These are phyloP conservation scores for Tetrao urogallus DNA, from an alignment of 2,113 vertebrate species.

Conservation along the genomic window DNA sequence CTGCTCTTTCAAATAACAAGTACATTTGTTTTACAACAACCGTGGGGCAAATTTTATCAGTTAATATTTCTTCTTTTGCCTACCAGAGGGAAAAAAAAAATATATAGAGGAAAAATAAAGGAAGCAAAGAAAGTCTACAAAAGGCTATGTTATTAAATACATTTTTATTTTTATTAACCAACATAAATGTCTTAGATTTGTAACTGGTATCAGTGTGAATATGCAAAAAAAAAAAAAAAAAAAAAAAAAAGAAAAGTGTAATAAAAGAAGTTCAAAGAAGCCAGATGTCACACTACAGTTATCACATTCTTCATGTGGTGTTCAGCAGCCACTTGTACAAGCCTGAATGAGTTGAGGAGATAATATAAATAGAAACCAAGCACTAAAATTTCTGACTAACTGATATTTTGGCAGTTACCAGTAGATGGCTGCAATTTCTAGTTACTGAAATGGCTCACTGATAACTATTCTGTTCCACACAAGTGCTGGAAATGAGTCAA, in stretches of 20 bases:
- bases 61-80: slow-evolving; percentile 4
- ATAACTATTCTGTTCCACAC: slow-evolving; percentile 22
- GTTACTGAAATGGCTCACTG: slow-evolving; percentile 52
- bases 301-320: slow-evolving; percentile 7
- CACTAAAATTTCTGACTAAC: slow-evolving; percentile 32
- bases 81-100: not conserved
- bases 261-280: slow-evolving; percentile 18
- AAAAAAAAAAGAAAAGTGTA: not conserved
- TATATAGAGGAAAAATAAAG: not conserved
- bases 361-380: slow-evolving; percentile 37
- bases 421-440: slow-evolving; percentile 71
- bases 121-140: not conserved
- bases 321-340: slow-evolving; percentile 35
- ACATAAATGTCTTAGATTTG: not conserved
- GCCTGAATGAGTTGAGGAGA: slow-evolving; percentile 39
- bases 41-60: not conserved
- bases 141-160: not conserved
- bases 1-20: slow-evolving; percentile 7
- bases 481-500: slow-evolving; percentile 45
- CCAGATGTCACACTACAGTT: not conserved
- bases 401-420: slow-evolving; percentile 62
- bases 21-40: slow-evolving; percentile 7
- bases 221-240: not conserved
- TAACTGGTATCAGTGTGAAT: not conserved
- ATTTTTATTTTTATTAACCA: not conserved